These are phyloP conservation scores for Palaemon carinicauda DNA, from an alignment of 1,140 invertebrate species.

Conservation along the genomic window DNA sequence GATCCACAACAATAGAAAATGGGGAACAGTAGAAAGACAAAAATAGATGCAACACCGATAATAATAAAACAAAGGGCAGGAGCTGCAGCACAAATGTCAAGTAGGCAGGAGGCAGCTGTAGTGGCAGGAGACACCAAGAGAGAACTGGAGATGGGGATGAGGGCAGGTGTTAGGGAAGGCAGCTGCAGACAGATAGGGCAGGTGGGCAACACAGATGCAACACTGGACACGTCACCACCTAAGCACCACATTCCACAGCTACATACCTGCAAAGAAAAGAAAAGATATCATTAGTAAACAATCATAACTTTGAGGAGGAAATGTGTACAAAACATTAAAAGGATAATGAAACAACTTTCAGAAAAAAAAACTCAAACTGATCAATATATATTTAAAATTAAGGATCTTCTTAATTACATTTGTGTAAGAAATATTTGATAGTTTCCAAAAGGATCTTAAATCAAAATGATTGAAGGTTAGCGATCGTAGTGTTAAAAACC, in stretches of 20 bases:
- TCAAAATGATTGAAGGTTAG: too few relatives aligned
- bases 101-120: neutral
- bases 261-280: conserved; percentile 37
- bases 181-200: conserved; percentile 49
- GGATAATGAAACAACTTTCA: too few relatives aligned
- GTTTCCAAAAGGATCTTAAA: too few relatives aligned
- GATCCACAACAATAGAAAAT: too few relatives aligned
- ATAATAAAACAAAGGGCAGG: neutral
- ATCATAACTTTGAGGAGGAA: neutral
- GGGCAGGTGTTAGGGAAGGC: conserved; percentile 32
- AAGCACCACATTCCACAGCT: conserved; percentile 56
- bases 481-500: too few relatives aligned
- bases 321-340: too few relatives aligned
- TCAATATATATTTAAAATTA: too few relatives aligned
- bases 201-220: conserved; percentile 52
- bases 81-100: neutral
- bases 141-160: neutral
- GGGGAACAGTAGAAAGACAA: too few relatives aligned
- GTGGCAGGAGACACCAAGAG: neutral
- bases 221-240: conserved; percentile 55
- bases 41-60: too few relatives aligned
- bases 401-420: too few relatives aligned
- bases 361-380: neutral
- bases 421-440: neutral
- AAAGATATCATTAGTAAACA: neutral